These are phyloP conservation scores for Ecdyonurus torrentis DNA, from an alignment of 2,888 invertebrate species.

Conservation along the genomic window DNA sequence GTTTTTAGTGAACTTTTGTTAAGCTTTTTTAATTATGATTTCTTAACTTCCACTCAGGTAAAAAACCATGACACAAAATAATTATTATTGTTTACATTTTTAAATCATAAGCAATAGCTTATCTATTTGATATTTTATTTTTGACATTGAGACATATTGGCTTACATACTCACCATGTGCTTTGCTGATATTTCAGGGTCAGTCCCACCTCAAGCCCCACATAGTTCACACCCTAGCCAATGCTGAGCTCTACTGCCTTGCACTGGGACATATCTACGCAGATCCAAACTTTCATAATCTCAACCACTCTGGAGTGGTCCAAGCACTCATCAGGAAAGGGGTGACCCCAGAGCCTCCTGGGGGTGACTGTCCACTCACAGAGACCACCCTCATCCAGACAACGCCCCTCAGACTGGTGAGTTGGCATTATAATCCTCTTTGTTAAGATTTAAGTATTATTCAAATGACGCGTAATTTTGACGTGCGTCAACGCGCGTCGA, in stretches of 20 bases:
- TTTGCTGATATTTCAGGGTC: conserved; percentile 45
- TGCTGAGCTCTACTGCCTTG: conserved; percentile 87
- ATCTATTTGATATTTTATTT: no score
- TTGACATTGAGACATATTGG: no score
- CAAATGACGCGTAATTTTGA: no score
- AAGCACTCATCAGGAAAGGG: conserved; percentile 82
- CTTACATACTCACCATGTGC: no score
- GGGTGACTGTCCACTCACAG: conserved; percentile 70
- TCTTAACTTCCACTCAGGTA: no score
- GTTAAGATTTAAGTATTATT: background rate
- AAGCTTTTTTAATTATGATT: no score
- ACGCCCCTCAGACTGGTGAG: conserved; percentile 86
- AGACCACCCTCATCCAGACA: conserved; percentile 89
- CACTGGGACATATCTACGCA: conserved; percentile 86
- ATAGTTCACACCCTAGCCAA: conserved; percentile 81
- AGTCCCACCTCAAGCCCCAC: conserved; percentile 84
- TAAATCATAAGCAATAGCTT: no score
- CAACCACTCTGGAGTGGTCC: conserved; percentile 89
- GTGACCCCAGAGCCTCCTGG: conserved; percentile 59
- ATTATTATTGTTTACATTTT: no score
- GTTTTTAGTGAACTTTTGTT: no score
- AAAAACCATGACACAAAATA: no score
- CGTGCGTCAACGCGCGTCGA: no score
- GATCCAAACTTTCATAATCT: conserved; percentile 92
- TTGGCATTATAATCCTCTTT: no score